Base-by-base conservation (phyloP, 2,113 vertebrate genomes). In the Perccottus glenii region DNA sequence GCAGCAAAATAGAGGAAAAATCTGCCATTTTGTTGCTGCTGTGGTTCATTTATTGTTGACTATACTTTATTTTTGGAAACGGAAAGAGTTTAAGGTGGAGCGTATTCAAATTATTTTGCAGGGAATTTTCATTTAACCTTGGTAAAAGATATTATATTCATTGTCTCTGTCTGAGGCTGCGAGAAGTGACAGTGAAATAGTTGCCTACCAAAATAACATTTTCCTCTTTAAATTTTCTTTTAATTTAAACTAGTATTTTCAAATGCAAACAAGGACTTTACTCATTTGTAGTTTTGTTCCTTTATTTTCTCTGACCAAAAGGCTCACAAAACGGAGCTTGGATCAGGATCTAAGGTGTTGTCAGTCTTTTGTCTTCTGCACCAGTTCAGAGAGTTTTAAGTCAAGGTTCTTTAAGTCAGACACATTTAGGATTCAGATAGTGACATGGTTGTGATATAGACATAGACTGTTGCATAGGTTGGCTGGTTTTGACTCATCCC, bases 21-120 rank as follows among this genome's bases (percentile, higher is more conserved):
- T 70, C 64, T 1, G 66, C 40, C 48, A 35, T 53, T 48, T 84
- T 74, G 19, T 72, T 71, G 71, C 43, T 33, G 44, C 48, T 69
- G 36, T 53, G 50, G 3, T 45, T 73, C n/a, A 4, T 40, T 33
- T 51, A 56, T 10, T 9, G 6, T 53, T 46, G 32, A 45, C 15
- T 15, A 32, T 38, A 56, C 56, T 46, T 12, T 38, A 64, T 40
- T 5, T 53, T 40, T 10, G 15, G 66, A 45, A 46, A 46, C 9
- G 0, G 3, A 9, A 3, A 40, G 44, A 36, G 16, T 15, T 14
- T 42, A 27, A 75, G 11, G 48, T 38, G 14, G 52, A 55, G 14
- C 15, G 12, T 12, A 3, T 55, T 36, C 10, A 52, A 14, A 27
- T 11, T 11, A 5, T 11, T 5, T 32, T n/a, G 14, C 33, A 38